Conservation (phyloP, 2,113 vertebrate species). For the Sylvilagus bachmani region DNA sequence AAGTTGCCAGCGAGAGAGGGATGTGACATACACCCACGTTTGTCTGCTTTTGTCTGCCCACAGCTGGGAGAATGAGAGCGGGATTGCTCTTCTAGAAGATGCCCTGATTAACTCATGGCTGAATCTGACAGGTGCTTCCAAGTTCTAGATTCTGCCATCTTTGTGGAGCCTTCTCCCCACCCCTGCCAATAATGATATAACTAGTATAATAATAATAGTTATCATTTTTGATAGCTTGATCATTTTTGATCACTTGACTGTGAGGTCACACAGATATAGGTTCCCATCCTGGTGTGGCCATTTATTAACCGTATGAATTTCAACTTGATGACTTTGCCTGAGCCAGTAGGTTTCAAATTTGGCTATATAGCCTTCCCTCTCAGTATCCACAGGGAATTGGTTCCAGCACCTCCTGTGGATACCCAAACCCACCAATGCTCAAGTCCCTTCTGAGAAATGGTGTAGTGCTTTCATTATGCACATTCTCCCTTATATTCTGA, state of each 20-base stretch:
- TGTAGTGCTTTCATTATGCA: neutral
- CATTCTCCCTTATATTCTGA: neutral
- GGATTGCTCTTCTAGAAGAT: neutral
- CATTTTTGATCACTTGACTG: neutral
- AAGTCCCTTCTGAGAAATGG: neutral
- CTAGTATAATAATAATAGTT: neutral
- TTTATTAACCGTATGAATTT: neutral
- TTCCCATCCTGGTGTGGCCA: neutral
- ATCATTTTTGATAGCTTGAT: neutral
- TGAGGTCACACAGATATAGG: neutral
- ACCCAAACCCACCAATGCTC: neutral
- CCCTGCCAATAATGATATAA: neutral
- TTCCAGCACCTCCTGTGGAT: neutral
- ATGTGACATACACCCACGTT: neutral
- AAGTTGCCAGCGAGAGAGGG: constrained; percentile 1
- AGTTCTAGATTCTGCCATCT: neutral
- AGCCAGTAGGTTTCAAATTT: neutral
- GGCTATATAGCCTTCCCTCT: neutral
- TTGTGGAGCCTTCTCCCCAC: neutral
- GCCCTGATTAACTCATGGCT: neutral
- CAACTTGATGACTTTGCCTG: neutral
- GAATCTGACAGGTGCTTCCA: neutral
- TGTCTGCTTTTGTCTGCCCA: constrained; percentile 39
- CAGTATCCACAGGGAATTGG: neutral
- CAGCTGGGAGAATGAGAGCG: neutral